A percentile compares a stretch with the other conserved stretches of the same genome.
phyloP scores from a whole-genome alignment of 2,113 vertebrate species.

The Stegostoma tigrinum region DNA sequence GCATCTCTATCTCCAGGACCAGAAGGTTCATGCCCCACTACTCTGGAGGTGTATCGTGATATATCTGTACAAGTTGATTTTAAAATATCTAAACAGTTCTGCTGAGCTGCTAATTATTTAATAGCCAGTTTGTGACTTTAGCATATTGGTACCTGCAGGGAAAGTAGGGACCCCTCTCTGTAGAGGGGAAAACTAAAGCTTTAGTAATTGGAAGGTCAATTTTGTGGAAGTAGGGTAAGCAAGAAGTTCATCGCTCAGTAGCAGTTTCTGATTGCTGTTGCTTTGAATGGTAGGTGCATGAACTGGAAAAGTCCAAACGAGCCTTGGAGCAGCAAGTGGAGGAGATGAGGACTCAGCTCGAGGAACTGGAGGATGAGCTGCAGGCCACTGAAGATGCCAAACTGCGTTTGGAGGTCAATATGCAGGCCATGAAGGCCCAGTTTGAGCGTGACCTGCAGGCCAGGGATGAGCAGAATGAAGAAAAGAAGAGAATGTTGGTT shows the following conservation, averaged over 20 bases:
- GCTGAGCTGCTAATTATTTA: not conserved
- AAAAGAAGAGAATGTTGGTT: slow-evolving; percentile 85
- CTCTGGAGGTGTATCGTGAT: too few relatives aligned
- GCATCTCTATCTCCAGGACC: too few relatives aligned
- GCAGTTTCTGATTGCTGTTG: not conserved
- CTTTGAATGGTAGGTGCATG: slow-evolving; percentile 67
- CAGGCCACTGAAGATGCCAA: slow-evolving; percentile 96
- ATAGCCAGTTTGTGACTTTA: not conserved
- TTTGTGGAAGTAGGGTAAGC: not conserved
- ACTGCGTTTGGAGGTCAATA: slow-evolving; percentile 92
- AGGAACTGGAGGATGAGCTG: slow-evolving; percentile 92
- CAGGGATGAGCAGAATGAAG: slow-evolving; percentile 88
- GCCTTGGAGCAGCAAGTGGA: slow-evolving; percentile 91
- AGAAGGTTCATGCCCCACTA: too few relatives aligned
- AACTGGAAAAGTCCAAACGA: slow-evolving; percentile 94
- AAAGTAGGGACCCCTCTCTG: too few relatives aligned
- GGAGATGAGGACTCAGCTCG: slow-evolving; percentile 92
- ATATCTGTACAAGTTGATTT: too few relatives aligned
- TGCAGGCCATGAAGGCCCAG: slow-evolving; percentile 98
- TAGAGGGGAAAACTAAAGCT: too few relatives aligned
- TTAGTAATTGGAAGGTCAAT: not conserved
- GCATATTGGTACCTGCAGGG: not conserved
- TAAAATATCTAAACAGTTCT: too few relatives aligned
- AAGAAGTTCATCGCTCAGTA: not conserved
- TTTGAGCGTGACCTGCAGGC: slow-evolving; percentile 85